Percentiles rank a stretch among this genome's conserved stretches.
Evolutionary conservation across 2,888 invertebrate species (phyloP).

Genomic region (Thelaira solivaga): DNA sequence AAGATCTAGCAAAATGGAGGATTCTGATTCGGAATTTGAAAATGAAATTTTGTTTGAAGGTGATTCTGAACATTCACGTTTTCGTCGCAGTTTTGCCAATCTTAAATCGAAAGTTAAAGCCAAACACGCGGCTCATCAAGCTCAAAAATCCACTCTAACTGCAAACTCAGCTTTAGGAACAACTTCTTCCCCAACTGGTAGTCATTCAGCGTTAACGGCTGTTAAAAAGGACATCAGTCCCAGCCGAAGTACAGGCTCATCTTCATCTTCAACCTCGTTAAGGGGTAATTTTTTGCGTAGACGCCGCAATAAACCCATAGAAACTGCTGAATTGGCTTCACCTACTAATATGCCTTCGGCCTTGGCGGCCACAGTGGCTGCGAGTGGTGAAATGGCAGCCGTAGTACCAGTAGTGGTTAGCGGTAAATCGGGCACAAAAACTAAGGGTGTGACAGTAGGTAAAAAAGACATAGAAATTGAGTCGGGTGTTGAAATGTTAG

Average conservation of each 20-base stretch:
- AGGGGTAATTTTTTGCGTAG: conserved; percentile 70
- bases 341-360: conserved; percentile 50
- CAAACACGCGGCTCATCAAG: conserved; percentile 64
- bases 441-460: conserved; percentile 68
- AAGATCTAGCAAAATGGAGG: conserved; percentile 58
- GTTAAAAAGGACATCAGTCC: conserved; percentile 67
- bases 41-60: conserved; percentile 70
- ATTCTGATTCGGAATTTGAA: conserved; percentile 74
- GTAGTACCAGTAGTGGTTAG: conserved; percentile 49
- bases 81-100: conserved; percentile 73
- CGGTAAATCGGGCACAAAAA: conserved; percentile 44
- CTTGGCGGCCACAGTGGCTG: conserved; percentile 55
- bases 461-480: conserved; percentile 75
- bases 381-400: conserved; percentile 46
- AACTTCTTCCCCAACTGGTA: conserved; percentile 26
- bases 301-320: conserved; percentile 66
- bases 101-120: conserved; percentile 74
- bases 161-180: conserved; percentile 44
- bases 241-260: conserved; percentile 50
- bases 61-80: conserved; percentile 69
- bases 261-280: conserved; percentile 59
- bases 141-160: conserved; percentile 50
- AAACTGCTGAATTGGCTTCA: conserved; percentile 64
- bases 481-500: conserved; percentile 76
- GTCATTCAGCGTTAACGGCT: conserved; percentile 47